Evolutionary conservation across 2,113 vertebrate genomes (phyloP), one percentile per base, ranked within the genome.

Genomic region (Apteryx mantelli): DNA sequence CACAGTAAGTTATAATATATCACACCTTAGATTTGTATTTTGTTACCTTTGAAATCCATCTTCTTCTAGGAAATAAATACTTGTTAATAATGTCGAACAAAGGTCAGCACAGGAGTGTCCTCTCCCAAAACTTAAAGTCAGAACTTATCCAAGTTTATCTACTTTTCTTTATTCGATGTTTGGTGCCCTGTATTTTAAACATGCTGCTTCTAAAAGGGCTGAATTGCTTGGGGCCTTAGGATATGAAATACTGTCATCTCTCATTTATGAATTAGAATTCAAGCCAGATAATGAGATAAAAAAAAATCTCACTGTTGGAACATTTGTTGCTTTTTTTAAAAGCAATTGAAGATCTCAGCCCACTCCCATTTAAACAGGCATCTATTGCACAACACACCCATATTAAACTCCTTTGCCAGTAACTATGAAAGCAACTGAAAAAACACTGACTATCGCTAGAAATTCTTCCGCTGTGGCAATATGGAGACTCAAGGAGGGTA

Each of bases 261-360:
- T 30, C 50, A 85, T 95, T 91, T 86, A 75, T 11, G 0, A 88
- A 64, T 92, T 52, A 88, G n/a, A 95, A 93, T 78, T 84, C 80
- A 77, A 80, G 42, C 28, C 6, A 61, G 60, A 84, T 80, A 80
- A 91, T 21, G 55, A 95, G 55, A 93, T 75, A 46, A 34, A 4
- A 82, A 46, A 4, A 82, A 48, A n/a, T 86, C 85, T 86, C 40
- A 58, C 34, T 73, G 42, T 82, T 64, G 55, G 55, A 86, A 80
- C 17, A 50, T 79, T 22, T 25, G 38, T 28, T 50, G 52, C 36
- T 70, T 74, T 93, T 71, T 50, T 44, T 65, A 53, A 76, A 93
- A 69, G 3, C 0, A 88, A 44, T 36, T 88, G 55, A 9, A 65
- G 69, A 84, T 69, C 30, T 34, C 8, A 78, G 32, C 44, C 36